These are phyloP conservation scores for Enteromius trimaculatus DNA, from an alignment of 2,797 vertebrate species.

Conservation along the genomic window DNA sequence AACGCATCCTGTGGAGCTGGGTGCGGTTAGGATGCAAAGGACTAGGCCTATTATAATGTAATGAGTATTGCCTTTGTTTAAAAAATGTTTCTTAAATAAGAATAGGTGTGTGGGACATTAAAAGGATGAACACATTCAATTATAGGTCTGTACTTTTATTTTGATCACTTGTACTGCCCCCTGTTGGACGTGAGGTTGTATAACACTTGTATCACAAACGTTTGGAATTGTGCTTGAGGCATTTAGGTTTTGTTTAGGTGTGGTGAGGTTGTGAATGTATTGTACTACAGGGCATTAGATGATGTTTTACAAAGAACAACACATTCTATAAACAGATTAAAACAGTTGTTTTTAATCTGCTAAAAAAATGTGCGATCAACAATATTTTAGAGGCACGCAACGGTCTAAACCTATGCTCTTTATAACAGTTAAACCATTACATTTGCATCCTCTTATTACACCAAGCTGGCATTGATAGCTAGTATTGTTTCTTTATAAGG, in stretches of 20 bases:
- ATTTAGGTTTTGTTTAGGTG: conserved; percentile 5
- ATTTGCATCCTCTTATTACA: neutral
- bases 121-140: neutral
- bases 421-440: neutral
- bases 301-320: neutral
- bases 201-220: neutral
- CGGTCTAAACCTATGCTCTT: neutral
- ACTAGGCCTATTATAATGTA: neutral
- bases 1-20: neutral
- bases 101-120: no score
- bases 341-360: neutral
- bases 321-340: neutral
- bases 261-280: neutral
- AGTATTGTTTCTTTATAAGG: neutral
- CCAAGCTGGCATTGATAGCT: neutral
- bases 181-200: conserved; percentile 29
- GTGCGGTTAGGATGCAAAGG: neutral
- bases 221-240: neutral
- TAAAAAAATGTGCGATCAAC: neutral
- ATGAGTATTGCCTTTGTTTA: neutral
- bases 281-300: neutral
- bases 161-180: conserved; percentile 29
- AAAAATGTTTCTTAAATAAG: neutral
- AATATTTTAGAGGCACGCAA: neutral
- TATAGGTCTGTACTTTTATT: conserved; percentile 2